phyloP scores from a whole-genome alignment of 2,888 invertebrate genomes.

The Napeogenes sylphis region DNA sequence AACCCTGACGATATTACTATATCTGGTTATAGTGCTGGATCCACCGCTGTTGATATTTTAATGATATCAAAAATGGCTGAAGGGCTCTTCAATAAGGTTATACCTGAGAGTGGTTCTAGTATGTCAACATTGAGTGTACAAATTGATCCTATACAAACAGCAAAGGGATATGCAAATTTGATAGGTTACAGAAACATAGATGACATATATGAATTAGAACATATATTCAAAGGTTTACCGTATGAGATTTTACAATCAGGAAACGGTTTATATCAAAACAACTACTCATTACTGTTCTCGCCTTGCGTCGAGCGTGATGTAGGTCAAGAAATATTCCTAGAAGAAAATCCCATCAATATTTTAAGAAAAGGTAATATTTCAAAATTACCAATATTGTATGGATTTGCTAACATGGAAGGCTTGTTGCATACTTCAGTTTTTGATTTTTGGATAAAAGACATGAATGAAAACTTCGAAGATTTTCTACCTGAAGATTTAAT shows the following conservation, averaged over 20 bases:
- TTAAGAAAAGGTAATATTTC: constrained; percentile 33
- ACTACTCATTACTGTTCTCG: constrained; percentile 32
- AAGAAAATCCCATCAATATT: constrained; percentile 42
- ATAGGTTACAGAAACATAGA: constrained; percentile 37
- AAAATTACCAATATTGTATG: constrained; percentile 46
- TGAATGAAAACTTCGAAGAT: constrained; percentile 49
- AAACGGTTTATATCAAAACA: constrained; percentile 29
- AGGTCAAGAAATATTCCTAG: constrained; percentile 38
- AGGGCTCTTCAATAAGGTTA: constrained; percentile 33
- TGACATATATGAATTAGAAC: constrained; percentile 40
- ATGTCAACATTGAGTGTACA: constrained; percentile 30
- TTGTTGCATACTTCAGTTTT: constrained; percentile 35
- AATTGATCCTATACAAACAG: constrained; percentile 33
- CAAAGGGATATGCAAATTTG: constrained; percentile 30
- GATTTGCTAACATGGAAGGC: constrained; percentile 45
- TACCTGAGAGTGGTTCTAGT: constrained; percentile 33
- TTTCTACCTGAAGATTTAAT: constrained; percentile 47
- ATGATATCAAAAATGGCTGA: constrained; percentile 45
- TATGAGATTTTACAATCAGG: constrained; percentile 39
- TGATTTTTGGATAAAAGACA: constrained; percentile 37
- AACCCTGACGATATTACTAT: constrained; percentile 47
- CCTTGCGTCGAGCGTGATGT: constrained; percentile 38
- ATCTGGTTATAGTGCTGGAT: constrained; percentile 52
- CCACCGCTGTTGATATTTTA: constrained; percentile 47
- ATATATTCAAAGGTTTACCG: constrained; percentile 42